Base-by-base conservation (phyloP, 2,113 vertebrate genomes). In the Mustela nigripes region DNA sequence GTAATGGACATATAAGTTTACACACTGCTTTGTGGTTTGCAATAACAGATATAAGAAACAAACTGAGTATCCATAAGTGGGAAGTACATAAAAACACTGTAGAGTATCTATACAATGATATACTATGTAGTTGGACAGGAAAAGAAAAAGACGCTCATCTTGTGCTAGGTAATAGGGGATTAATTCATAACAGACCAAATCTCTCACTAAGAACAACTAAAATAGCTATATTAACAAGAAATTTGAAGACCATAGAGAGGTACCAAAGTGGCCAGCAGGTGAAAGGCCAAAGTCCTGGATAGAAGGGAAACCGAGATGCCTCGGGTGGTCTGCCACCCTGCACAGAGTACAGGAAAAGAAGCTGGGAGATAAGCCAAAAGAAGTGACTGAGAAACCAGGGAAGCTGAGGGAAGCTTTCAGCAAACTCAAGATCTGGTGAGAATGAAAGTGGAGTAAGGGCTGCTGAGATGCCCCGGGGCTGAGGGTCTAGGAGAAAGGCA, bases 181-280 rank as follows among this genome's bases (percentile, higher is more conserved):
- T 31, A 18, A 45, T 89, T 89, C 73, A 58, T 26, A 56, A n/a
- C 22, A 86, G 65, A 67, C 5, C 5, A 42, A 94, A 50, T 12
- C 28, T 50, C 31, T 48, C n/a, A 78, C 42, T 78, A 78, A 78
- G 26, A 78, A 31, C 42, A 78, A 18, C 26, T 48, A 78, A 28
- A 78, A 92, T 39, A 89, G 31, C n/a, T 79, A 22, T 5, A 69
- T 85, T 96, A 15, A 74, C 74, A 96, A 71, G 63, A 92, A 84
- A 22, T 18, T 60, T 94, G 42, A 84, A 60, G 62, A 48, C 69
- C 84, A 92, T 53, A 73, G 69, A 79, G 78, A 50, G 4, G 3
- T 36, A n/a, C 7, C 31, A 67, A 69, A 0, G 22, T 50, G 93
- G 7, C 62, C 39, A 82, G 42, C n/a, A 56, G 50, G 31, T 42